phyloP scores from a whole-genome alignment of 1,140 invertebrate genomes.

The Ephestia elutella region DNA sequence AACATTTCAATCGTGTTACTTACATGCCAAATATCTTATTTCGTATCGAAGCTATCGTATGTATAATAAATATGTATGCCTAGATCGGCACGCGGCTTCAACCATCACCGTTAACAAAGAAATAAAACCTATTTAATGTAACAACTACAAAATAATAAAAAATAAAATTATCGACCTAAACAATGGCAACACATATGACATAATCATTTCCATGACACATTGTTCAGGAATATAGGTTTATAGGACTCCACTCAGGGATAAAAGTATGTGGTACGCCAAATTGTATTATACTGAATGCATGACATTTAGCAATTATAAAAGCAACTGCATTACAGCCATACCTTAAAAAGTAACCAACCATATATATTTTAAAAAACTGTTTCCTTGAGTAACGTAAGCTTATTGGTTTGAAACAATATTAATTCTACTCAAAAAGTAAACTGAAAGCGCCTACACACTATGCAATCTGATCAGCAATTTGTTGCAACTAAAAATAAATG shows the following conservation, averaged over 20 bases:
- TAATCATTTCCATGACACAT: conserved; percentile 52
- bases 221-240: conserved; percentile 41
- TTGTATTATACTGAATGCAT: not conserved
- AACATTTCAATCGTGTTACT: conserved; percentile 58
- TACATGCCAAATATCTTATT: conserved; percentile 33
- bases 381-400: too few species aligned
- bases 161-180: conserved; percentile 50
- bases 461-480: too few species aligned
- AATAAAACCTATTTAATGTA: conserved; percentile 41
- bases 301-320: too few species aligned
- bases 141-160: conserved; percentile 43
- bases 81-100: conserved; percentile 32
- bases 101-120: conserved; percentile 51
- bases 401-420: too few species aligned
- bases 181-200: conserved; percentile 70
- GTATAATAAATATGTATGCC: conserved; percentile 36
- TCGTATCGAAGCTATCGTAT: conserved; percentile 36
- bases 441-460: too few species aligned
- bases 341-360: too few species aligned
- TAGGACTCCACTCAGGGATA: not conserved
- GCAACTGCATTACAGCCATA: too few species aligned
- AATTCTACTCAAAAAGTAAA: too few species aligned
- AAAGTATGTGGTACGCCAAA: not conserved
- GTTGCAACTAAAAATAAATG: too few species aligned
- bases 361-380: too few species aligned